Percentiles rank a stretch among this genome's conserved stretches.
These are phyloP conservation scores for Callitettix versicolor DNA, from an alignment of 1,140 invertebrate species.

Conservation along the genomic window DNA sequence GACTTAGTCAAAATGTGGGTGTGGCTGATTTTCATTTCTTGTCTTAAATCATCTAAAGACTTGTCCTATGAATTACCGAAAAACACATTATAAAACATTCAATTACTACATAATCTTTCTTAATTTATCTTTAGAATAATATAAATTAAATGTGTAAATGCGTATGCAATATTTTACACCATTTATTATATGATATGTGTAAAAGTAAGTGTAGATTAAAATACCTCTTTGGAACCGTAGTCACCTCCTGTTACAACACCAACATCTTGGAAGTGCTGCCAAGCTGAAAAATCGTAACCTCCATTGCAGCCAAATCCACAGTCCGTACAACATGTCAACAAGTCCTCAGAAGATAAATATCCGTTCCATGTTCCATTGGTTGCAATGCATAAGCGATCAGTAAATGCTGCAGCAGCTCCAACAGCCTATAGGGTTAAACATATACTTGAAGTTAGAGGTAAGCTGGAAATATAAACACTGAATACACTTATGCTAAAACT, in stretches of 20 bases:
- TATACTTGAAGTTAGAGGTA: neutral
- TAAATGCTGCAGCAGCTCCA: constrained; percentile 39
- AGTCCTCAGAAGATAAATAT: constrained; percentile 50
- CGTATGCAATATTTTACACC: too few relatives aligned
- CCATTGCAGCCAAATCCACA: constrained; percentile 58
- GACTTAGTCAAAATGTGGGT: too few relatives aligned
- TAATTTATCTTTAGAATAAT: too few relatives aligned
- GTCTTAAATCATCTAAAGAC: too few relatives aligned
- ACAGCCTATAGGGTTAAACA: constrained; percentile 18
- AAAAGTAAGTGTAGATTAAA: too few relatives aligned
- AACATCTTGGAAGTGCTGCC: constrained; percentile 41
- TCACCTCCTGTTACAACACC: constrained; percentile 50
- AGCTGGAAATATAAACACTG: neutral
- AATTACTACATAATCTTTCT: too few relatives aligned
- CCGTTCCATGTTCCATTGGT: constrained; percentile 40
- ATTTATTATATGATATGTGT: too few relatives aligned
- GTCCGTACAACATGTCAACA: constrained; percentile 45
- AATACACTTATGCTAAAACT: too few relatives aligned
- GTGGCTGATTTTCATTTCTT: too few relatives aligned
- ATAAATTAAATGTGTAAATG: too few relatives aligned
- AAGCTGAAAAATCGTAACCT: constrained; percentile 46
- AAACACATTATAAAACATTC: too few relatives aligned
- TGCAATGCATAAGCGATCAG: constrained; percentile 55
- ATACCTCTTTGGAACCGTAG: constrained; percentile 37
- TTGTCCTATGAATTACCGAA: too few relatives aligned